Percentiles rank a stretch among this genome's conserved stretches.
These are phyloP conservation scores for Dryobates pubescens DNA, from an alignment of 2,797 vertebrate genomes.

Conservation along the genomic window DNA sequence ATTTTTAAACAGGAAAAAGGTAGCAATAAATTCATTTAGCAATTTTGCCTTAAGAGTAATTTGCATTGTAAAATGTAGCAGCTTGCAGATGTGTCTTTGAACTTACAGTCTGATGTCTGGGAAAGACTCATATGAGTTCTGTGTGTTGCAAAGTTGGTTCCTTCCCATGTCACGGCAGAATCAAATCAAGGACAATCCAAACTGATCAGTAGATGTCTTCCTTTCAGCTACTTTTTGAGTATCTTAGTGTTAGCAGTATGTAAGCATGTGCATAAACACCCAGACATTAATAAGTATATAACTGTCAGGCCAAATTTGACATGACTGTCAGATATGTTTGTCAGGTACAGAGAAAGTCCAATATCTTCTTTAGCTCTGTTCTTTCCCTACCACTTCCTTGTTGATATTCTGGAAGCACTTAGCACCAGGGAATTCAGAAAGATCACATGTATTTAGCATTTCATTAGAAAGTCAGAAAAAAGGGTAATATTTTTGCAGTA, in stretches of 20 bases:
- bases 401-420: neutral
- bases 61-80: neutral
- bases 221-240: neutral
- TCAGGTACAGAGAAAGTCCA: neutral
- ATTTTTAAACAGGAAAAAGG: neutral
- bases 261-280: neutral
- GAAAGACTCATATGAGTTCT: neutral
- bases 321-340: neutral
- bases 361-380: neutral
- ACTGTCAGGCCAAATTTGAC: neutral
- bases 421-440: neutral
- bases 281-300: neutral
- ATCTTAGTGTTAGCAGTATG: neutral
- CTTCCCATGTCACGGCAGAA: neutral
- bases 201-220: neutral
- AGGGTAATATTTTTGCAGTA: neutral
- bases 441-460: neutral
- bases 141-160: neutral
- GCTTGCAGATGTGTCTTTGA: neutral
- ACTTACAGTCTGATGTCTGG: neutral
- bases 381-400: neutral
- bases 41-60: neutral
- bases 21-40: neutral
- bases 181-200: neutral
- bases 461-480: neutral